phyloP scores from a whole-genome alignment of 1,140 invertebrate genomes.

The Lasioglossum albipes region DNA sequence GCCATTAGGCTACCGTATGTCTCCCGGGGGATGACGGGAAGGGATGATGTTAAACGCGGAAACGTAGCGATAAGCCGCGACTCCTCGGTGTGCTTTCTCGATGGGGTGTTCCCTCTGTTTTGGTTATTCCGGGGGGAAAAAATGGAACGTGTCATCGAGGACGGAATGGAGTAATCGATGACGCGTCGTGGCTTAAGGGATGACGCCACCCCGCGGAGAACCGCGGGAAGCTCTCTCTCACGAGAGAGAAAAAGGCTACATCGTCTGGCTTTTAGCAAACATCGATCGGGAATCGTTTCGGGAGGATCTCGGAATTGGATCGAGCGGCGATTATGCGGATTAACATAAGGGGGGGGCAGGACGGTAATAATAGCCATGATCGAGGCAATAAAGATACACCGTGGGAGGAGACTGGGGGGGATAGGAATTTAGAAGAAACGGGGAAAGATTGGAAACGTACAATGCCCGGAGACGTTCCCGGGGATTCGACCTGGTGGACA shows the following conservation, averaged over 20 bases:
- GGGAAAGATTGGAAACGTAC: neutral
- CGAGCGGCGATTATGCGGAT: neutral
- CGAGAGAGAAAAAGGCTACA: too few relatives aligned
- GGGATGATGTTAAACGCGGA: conserved; percentile 71
- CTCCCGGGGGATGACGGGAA: conserved; percentile 67
- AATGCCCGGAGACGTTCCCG: too few relatives aligned
- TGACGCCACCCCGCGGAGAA: too few relatives aligned
- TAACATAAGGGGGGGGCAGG: neutral
- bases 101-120: conserved; percentile 45
- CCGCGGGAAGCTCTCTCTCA: too few relatives aligned
- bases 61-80: conserved; percentile 77
- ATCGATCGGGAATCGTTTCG: conserved; percentile 18
- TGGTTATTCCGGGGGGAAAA: conserved; percentile 38
- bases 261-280: conserved; percentile 72
- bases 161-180: conserved; percentile 26
- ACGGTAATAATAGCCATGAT: neutral
- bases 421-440: too few relatives aligned
- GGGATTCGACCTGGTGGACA: too few relatives aligned
- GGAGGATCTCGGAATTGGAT: neutral
- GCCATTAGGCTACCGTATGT: conserved; percentile 76
- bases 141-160: conserved; percentile 44
- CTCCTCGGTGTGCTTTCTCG: conserved; percentile 61
- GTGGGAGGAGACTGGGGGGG: neutral
- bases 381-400: neutral
- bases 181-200: neutral